Evolutionary conservation across 2,888 invertebrate genomes (phyloP), one percentile per base, ranked within the genome.

Genomic region (Dichetophora obliterata): DNA sequence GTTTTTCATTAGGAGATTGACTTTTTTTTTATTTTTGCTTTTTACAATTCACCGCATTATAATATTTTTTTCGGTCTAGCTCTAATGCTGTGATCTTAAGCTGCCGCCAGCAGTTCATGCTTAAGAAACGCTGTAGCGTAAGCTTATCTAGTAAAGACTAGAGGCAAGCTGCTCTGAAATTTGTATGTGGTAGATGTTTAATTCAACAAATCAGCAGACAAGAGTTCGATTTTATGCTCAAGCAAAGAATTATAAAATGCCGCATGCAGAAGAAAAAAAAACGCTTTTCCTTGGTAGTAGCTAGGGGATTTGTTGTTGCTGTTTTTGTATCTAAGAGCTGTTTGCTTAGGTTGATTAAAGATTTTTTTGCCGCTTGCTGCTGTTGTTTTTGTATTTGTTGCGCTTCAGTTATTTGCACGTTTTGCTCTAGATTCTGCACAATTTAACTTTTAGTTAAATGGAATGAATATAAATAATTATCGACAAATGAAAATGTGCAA

Each of bases 361-460:
- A 43, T 63, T 31, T 63, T 63, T 8, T 63, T 43, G 57, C 19
- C 5, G 37, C 22, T 52, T 22, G 43, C 43, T 6, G 43, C 43
- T 34, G 31, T 54, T 73, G 9, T 61, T 72, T 24, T 61, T 72
- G 52, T 57, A n/a, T 22, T 59, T 61, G 43, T 37, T 43, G 59
- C 31, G 59, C 61, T 72, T 27, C 57, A 57, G 37, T 34, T 57
- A 34, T 34, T 57, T 61, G 74, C 74, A 74, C 74, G 74, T 74
- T 74, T 74, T 66, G 66, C 65, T 66, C 74, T 54, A 74, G 65
- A 74, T 74, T 74, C 54, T 74, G 66, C 52, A 66, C 22, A 59
- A 71, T 37, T 59, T 59, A 34, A 59, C 24, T 59, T 57, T 34
- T 22, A 37, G 57, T 24, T 59, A 22, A 71, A 71, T 71, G 57